Evolutionary conservation across 2,113 vertebrate species (phyloP), one percentile per base, ranked within the genome.

Genomic region (Erpornis zantholeuca): DNA sequence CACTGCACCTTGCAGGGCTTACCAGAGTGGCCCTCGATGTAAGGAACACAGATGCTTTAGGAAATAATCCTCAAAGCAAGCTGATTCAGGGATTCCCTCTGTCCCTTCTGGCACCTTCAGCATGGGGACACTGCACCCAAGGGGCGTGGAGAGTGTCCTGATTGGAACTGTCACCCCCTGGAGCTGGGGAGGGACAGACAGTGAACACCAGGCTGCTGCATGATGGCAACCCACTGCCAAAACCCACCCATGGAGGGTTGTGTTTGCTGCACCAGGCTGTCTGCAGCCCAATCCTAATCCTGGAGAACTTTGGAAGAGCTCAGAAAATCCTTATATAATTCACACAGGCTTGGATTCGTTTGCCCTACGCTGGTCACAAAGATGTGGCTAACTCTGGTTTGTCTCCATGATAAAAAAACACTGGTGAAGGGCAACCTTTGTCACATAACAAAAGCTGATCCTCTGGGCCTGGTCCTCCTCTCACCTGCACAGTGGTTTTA

Each of bases 291-390:
- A 1, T 28, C 82, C 22, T 2, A 1, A 36, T 1, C 54, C 42
- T 56, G 80, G 52, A 82, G 65, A 86, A 22, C 47, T 36, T 0
- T 19, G 36, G 52, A 63, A 50, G 53, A 45, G 59, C 63, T 65
- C 78, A 36, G 61, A 53, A 53, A 20, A 64, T 52, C 60, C 73
- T 52, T 1, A 1, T 42, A 12, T 42, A 42, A 42, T 42, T 42
- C 29, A 47, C 31, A 18, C 1, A 8, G 35, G 6, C 18, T 4
- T 1, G 54, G 66, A 63, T 31, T 49, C 0, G 0, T 49, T 31
- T 53, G 25, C 42, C 31, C 63, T 25, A 3, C 6, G 1, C 45
- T 23, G 68, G 15, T 42, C 8, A 3, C 19, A 18, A 52, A 27
- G 66, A 63, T 20, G 57, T 36, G 15, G 27, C 35, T 24, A 54